Evolutionary conservation across 1,140 invertebrate species (phyloP), one percentile per base, ranked within the genome.

Genomic region (Drusus annulatus): DNA sequence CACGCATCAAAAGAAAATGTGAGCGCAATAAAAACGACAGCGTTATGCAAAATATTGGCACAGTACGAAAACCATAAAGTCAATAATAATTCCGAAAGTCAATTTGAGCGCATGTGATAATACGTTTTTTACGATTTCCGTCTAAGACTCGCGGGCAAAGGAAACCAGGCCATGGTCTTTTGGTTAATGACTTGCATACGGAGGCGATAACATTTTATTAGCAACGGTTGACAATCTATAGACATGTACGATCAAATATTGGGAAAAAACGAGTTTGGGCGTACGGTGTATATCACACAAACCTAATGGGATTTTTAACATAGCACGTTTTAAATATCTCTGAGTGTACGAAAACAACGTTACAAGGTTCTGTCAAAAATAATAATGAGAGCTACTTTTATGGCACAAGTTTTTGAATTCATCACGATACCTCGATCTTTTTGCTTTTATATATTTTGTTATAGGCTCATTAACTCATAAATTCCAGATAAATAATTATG

Each of bases 141-240:
- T 75, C 71, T 75, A 58, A 73, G 10, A 58, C 54, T 36, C 54
- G 52, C 45, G 62, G 62, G 36, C 25, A 23, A 76, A 58, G 23
- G 31, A 50, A 77, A 78, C 62, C 54, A 75, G 71, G 71, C 71
- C 71, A 75, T 31, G 71, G 71, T 58, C 71, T 58, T 31, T 56
- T 28, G 71, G 10, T 75, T 75, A 75, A 75, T n/a, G 71, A 75
- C 54, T 58, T 75, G 52, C 71, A 75, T 73, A 65, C 77, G 50
- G 50, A 28, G 62, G 31, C 62, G 77, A 79, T 68, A 79, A 73
- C 60, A 8, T 4, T 74, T 52, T 23, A 51, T 65, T 23, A 45
- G 28, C 54, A 23, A 45, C 58, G 62, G 65, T 58, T 68, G 58
- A 68, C 63, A 68, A 68, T 50, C 15, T 68, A 36, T 19, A 68